A percentile compares a stretch with the other conserved stretches of the same genome.
Evolutionary conservation across 2,888 invertebrate genomes (phyloP).

Genomic region (Terebella lapidaria): DNA sequence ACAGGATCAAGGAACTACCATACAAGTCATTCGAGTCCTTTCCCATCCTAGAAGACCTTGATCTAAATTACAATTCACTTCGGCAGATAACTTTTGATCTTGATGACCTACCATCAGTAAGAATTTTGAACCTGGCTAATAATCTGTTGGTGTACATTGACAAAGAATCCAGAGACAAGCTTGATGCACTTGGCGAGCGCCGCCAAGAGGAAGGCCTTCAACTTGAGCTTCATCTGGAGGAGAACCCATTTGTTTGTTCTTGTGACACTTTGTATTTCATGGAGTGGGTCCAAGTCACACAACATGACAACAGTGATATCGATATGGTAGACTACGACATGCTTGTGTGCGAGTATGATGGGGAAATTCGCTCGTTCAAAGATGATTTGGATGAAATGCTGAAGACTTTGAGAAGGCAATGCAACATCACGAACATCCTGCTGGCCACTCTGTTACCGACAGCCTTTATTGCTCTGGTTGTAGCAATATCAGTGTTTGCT

Average conservation of each 20-base stretch:
- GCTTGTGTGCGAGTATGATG: too few species aligned
- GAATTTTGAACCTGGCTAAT: background rate
- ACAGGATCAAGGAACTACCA: background rate
- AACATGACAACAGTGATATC: too few species aligned
- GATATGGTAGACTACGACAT: too few species aligned
- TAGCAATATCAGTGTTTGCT: background rate
- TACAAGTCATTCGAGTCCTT: background rate
- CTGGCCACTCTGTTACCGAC: background rate
- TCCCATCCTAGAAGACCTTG: background rate
- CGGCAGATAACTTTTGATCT: background rate
- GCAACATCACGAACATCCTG: background rate
- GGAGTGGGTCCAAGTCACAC: too few species aligned
- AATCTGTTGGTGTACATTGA: background rate
- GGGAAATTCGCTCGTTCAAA: background rate
- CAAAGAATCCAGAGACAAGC: background rate
- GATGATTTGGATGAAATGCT: background rate
- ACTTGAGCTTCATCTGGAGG: too few species aligned
- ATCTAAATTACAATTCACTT: background rate
- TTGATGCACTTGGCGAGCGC: background rate
- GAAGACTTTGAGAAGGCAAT: background rate
- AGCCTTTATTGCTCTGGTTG: background rate
- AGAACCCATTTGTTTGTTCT: too few species aligned
- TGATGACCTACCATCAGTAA: background rate
- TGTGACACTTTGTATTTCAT: background rate
- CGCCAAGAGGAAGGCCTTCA: too few species aligned